phyloP scores from a whole-genome alignment of 2,113 vertebrate species.

The Melanocharis versteri region DNA sequence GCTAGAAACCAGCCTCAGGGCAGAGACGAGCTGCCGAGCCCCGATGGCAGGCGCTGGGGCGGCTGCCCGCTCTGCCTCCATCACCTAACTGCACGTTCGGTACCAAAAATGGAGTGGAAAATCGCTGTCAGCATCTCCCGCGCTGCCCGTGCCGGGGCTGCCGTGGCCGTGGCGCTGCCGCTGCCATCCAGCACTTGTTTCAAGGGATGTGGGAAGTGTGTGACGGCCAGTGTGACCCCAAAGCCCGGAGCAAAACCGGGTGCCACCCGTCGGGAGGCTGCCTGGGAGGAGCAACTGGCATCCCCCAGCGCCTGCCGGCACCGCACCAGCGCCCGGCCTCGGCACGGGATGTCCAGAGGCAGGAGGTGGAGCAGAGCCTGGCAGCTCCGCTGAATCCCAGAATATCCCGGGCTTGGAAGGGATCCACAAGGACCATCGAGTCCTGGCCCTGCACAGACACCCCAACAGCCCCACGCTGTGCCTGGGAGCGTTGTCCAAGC shows the following conservation, averaged over 20 bases:
- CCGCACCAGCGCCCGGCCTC: not conserved
- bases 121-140: not conserved
- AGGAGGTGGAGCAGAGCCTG: not conserved
- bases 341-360: not conserved
- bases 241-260: not conserved
- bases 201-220: not conserved
- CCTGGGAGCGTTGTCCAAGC: not conserved
- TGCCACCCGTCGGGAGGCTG: not conserved
- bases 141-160: not conserved
- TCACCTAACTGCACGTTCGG: not conserved
- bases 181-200: not conserved
- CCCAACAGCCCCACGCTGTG: not conserved
- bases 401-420: not conserved
- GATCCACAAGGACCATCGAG: not conserved
- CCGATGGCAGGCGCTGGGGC: not conserved
- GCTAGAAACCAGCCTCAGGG: not conserved
- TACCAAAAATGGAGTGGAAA: constrained; percentile 62
- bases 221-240: not conserved
- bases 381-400: not conserved
- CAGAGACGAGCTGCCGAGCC: not conserved
- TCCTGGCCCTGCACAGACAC: not conserved
- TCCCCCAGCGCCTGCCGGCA: not conserved
- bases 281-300: not conserved
- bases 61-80: not conserved
- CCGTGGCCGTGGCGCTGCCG: not conserved